Conservation (phyloP, 1,140 invertebrate species). For the Belonocnema kinseyi region DNA sequence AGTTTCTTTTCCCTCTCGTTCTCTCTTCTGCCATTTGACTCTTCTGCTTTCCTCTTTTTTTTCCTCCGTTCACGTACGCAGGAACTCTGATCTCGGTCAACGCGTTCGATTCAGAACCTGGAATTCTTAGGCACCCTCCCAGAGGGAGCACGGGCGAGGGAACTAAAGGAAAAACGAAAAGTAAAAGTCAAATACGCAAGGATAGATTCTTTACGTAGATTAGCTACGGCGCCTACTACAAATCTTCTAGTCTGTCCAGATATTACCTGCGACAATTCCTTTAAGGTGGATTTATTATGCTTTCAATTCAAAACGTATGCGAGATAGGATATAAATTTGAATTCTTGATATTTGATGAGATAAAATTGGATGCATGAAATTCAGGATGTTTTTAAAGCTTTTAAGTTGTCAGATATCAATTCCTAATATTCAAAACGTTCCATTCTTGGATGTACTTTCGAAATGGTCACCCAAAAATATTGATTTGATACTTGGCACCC, state of each 20-base stretch:
- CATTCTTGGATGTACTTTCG: too few species aligned
- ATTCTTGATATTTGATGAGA: too few species aligned
- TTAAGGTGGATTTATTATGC: background rate
- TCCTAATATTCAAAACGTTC: too few species aligned
- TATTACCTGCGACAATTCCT: conserved; percentile 1
- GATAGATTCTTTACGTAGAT: conserved; percentile 28
- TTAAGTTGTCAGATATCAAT: too few species aligned
- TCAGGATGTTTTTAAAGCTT: too few species aligned
- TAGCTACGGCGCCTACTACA: conserved; percentile 26
- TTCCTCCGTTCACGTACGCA: conserved; percentile 41
- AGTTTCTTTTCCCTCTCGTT: conserved; percentile 52
- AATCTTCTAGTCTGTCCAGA: conserved; percentile 15
- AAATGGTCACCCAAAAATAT: too few species aligned
- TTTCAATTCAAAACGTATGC: background rate
- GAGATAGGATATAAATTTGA: too few species aligned
- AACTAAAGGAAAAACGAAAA: conserved; percentile 12
- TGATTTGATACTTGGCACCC: too few species aligned
- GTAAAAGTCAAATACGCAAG: conserved; percentile 12
- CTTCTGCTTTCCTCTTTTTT: conserved; percentile 55
- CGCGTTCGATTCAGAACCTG: conserved; percentile 27
- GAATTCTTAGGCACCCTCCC: conserved; percentile 17
- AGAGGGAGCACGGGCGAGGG: background rate
- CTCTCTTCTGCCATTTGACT: conserved; percentile 43
- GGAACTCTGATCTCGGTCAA: conserved; percentile 30
- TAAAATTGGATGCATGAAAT: too few species aligned